Evolutionary conservation across 2,113 vertebrate genomes (phyloP), one percentile per base, ranked within the genome.

Genomic region (Corythaeola cristata): DNA sequence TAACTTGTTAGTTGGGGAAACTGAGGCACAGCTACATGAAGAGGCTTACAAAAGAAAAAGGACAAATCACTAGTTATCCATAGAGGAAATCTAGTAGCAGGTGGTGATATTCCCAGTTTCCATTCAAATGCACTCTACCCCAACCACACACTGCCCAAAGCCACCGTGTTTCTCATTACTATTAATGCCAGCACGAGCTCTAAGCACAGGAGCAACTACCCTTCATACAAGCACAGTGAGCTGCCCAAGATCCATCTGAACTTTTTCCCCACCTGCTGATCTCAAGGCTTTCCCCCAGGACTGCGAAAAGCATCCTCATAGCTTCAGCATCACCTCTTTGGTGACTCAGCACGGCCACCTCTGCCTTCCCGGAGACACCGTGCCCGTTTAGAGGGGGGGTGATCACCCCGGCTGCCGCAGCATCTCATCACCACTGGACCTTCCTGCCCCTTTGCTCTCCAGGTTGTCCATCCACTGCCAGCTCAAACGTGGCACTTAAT

Each of bases 111-210:
- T 59, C 26, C 62, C 53, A 11, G 2, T 56, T 89, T 52, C 15
- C 33, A 56, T 14, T 53, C 35, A 37, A 19, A 73, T 6, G 6
- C 6, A 6, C 8, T 39, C 6, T 15, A 18, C 12, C 7, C 15
- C n/a, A 79, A 37, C 5, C 15, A 8, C 45, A 15, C 4, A 0
- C 17, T 30, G 27, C 63, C 71, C 74, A 22, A 56, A 78, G 5
- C 35, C 53, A 30, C 33, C 0, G 1, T 5, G 1, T 47, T 20
- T 3, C 37, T 85, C 63, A 11, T 22, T 6, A 0, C 41, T 14
- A 2, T 32, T 1, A 69, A 45, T 1, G 12, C 53, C 33, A 30
- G 15, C 7, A 4, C 0, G 4, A 62, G 35, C 55, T 44, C n/a
- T 21, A 35, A 17, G 27, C 0, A 11, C 35, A 16, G 53, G 11